Evolutionary conservation across 2,888 invertebrate genomes (phyloP).

Genomic region (Leptura quadrifasciata): DNA sequence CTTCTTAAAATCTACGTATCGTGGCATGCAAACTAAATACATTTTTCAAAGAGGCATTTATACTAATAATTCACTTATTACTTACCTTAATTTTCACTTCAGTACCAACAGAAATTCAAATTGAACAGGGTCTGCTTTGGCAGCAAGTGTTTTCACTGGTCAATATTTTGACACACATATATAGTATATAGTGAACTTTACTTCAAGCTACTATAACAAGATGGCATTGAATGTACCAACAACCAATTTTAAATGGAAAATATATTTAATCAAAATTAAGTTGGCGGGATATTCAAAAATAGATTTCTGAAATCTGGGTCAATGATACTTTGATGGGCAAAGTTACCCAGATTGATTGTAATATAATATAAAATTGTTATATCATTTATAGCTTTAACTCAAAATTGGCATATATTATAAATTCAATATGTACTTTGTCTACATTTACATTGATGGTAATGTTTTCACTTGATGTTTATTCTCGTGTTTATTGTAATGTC

Average conservation of each 20-base stretch:
- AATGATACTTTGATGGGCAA: background rate
- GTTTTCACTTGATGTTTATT: too few species aligned
- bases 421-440: too few species aligned
- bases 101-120: background rate
- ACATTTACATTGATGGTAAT: too few species aligned
- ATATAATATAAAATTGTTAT: too few species aligned
- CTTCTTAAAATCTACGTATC: background rate
- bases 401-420: too few species aligned
- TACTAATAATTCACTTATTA: background rate
- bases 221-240: background rate
- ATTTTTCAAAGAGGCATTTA: background rate
- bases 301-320: background rate
- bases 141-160: background rate
- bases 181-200: background rate
- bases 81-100: background rate
- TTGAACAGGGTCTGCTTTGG: slow-evolving; percentile 3
- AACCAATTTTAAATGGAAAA: slow-evolving; percentile 4
- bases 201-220: background rate
- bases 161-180: background rate
- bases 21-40: background rate
- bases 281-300: background rate
- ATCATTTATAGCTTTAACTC: too few species aligned
- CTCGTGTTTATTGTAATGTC: too few species aligned
- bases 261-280: background rate
- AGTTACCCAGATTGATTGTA: too few species aligned